A percentile compares a stretch with the other conserved stretches of the same genome.
Conservation (phyloP, 1,140 invertebrate species). For the Brachionus manjavacas region DNA sequence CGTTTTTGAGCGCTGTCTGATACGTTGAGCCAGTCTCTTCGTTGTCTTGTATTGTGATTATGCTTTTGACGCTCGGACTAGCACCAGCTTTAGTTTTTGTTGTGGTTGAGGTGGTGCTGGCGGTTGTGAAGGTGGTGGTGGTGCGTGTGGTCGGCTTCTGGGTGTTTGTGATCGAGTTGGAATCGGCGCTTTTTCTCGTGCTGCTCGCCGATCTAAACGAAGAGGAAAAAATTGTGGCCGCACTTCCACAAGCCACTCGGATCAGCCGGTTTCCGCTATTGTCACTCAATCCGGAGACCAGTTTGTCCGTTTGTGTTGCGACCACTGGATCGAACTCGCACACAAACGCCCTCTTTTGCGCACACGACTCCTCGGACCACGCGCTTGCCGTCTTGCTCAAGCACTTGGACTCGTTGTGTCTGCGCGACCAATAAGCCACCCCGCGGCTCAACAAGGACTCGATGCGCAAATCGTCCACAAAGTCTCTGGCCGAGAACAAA, state of each 20-base stretch:
- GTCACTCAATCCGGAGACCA: background rate
- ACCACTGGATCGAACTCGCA: constrained; percentile 17
- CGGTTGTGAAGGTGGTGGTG: background rate
- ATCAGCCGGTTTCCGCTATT: background rate
- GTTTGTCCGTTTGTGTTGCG: background rate
- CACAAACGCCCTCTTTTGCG: background rate
- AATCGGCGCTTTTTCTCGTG: background rate
- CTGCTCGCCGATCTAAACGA: background rate
- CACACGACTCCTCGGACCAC: background rate
- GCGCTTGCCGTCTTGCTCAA: background rate
- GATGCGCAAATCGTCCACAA: background rate
- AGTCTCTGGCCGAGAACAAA: background rate
- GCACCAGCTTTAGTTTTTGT: no score
- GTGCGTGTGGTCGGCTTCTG: background rate
- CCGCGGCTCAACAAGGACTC: background rate
- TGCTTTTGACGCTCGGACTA: background rate
- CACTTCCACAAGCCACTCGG: background rate
- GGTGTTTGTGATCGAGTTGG: constrained; percentile 15
- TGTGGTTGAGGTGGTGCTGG: no score
- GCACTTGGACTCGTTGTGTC: background rate
- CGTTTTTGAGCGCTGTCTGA: background rate
- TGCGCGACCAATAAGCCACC: background rate
- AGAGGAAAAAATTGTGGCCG: constrained; percentile 23
- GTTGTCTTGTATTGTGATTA: background rate
- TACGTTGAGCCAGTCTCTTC: background rate